Evolutionary conservation across 1,140 invertebrate species (phyloP).

Genomic region (Brachionus calyciflorus): DNA sequence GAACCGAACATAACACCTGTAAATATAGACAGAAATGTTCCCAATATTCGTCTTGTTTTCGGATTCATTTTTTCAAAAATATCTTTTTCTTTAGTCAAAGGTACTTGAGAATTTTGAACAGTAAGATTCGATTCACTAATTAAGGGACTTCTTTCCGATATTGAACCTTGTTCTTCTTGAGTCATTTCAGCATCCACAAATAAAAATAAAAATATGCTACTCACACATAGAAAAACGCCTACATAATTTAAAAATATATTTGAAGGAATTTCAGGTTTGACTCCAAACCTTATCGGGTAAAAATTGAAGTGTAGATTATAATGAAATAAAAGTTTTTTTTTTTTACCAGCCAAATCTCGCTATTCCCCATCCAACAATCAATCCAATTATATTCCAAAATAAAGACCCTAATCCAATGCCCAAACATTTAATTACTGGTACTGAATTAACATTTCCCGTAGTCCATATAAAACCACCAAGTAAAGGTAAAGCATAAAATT

Average conservation of each 20-base stretch:
- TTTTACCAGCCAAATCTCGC: conserved; percentile 58
- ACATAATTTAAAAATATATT: conserved; percentile 56
- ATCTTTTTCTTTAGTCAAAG: background rate
- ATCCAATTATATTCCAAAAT: conserved; percentile 49
- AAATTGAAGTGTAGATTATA: conserved; percentile 53
- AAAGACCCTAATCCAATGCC: conserved; percentile 37
- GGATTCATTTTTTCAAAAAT: background rate
- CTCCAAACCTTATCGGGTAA: conserved; percentile 59
- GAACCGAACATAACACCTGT: conserved; percentile 26
- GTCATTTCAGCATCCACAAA: conserved; percentile 30
- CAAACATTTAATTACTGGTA: conserved; percentile 41
- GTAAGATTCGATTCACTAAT: background rate
- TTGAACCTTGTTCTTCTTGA: too few relatives aligned
- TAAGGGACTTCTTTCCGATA: background rate
- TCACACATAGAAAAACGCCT: conserved; percentile 55
- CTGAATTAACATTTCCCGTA: conserved; percentile 47
- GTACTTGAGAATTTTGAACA: background rate
- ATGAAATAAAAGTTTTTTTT: conserved; percentile 44
- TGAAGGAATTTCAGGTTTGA: conserved; percentile 51
- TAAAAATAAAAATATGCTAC: conserved; percentile 42
- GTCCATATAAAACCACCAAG: conserved; percentile 52
- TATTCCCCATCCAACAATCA: conserved; percentile 57
- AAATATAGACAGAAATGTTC: conserved; percentile 16
- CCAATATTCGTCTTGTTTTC: background rate
- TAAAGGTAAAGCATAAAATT: conserved; percentile 50